A percentile compares a stretch with the other conserved stretches of the same genome.
phyloP scores from a whole-genome alignment of 2,888 invertebrate genomes.

The Nephrocerus scutellatus region DNA sequence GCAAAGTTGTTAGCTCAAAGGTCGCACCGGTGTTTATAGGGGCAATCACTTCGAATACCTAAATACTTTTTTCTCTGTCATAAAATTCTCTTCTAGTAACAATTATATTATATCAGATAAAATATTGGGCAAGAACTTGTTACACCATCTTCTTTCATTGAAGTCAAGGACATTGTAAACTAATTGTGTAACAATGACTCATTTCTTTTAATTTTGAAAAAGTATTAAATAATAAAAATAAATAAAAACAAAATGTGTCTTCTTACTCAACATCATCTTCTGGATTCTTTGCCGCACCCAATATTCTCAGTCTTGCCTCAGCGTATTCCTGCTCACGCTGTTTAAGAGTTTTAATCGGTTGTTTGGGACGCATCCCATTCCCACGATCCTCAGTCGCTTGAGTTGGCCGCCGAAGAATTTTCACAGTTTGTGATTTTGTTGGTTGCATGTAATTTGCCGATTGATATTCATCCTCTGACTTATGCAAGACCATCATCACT shows the following conservation, averaged over 20 bases:
- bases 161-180: too few relatives aligned
- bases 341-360: slow-evolving; percentile 75
- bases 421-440: slow-evolving; percentile 60
- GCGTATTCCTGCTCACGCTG: slow-evolving; percentile 93
- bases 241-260: background rate
- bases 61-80: too few relatives aligned
- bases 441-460: slow-evolving; percentile 54
- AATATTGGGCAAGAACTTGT: too few relatives aligned
- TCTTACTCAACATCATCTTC: slow-evolving; percentile 61
- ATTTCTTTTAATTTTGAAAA: slow-evolving; percentile 3
- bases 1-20: too few relatives aligned
- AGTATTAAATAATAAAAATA: slow-evolving; percentile 5
- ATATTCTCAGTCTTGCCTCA: slow-evolving; percentile 80
- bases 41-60: too few relatives aligned
- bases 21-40: too few relatives aligned
- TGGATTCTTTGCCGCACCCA: slow-evolving; percentile 77
- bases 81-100: too few relatives aligned
- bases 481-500: slow-evolving; percentile 65
- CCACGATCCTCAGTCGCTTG: slow-evolving; percentile 54
- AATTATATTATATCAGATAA: too few relatives aligned
- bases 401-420: slow-evolving; percentile 72
- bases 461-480: slow-evolving; percentile 71
- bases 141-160: too few relatives aligned
- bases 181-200: too few relatives aligned
- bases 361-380: slow-evolving; percentile 60